These are phyloP conservation scores for Chionodraco myersi DNA, from an alignment of 2,113 vertebrate species.

Conservation along the genomic window DNA sequence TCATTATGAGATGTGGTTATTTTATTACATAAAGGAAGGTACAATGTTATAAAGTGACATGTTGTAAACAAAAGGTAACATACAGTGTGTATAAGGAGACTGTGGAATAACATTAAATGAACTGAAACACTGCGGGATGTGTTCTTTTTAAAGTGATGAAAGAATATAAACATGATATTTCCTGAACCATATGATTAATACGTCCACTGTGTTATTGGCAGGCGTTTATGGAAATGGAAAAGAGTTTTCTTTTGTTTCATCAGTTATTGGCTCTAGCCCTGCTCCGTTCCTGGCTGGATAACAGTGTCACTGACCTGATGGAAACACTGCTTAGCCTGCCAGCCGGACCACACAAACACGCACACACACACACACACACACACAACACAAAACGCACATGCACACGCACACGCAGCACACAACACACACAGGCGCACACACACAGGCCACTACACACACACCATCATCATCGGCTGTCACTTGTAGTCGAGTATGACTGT, in stretches of 20 bases:
- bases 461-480: neutral
- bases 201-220: slow-evolving; percentile 35
- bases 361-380: slow-evolving; percentile 2
- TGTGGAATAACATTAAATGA: neutral
- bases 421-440: no score
- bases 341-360: slow-evolving; percentile 1
- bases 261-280: slow-evolving; percentile 41
- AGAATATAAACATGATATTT: slow-evolving; percentile 12
- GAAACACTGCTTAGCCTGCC: slow-evolving; percentile 53
- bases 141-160: slow-evolving; percentile 3
- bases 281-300: slow-evolving; percentile 49
- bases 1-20: neutral
- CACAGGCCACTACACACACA: no score
- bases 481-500: no score
- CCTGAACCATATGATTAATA: slow-evolving; percentile 30
- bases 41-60: neutral
- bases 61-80: no score
- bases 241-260: slow-evolving; percentile 54
- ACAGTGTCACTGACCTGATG: slow-evolving; percentile 51
- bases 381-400: slow-evolving; percentile 14
- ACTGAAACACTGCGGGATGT: neutral
- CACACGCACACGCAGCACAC: neutral
- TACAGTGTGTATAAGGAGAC: neutral
- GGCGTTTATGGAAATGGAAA: slow-evolving; percentile 20
- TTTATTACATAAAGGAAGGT: neutral